phyloP scores from a whole-genome alignment of 2,888 invertebrate genomes.

The Abrostola tripartita region DNA sequence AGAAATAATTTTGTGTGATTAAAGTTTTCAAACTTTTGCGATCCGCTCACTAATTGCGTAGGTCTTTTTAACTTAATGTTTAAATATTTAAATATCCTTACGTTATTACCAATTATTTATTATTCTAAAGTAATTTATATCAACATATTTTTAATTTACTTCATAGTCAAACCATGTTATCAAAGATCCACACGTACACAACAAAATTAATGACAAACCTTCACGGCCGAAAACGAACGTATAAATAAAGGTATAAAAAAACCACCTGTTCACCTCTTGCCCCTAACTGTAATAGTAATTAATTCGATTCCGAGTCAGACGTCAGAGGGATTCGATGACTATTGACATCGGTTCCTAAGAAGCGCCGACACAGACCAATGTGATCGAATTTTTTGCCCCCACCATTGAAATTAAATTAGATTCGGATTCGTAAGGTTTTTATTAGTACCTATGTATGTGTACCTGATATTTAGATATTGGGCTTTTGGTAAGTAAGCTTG shows the following conservation, averaged over 20 bases:
- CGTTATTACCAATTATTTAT: too few species aligned
- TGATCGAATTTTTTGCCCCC: conserved; percentile 80
- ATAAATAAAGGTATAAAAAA: conserved; percentile 51
- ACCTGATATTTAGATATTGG: conserved; percentile 5
- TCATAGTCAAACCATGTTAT: background rate
- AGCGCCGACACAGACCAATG: conserved; percentile 79
- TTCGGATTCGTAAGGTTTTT: conserved; percentile 77
- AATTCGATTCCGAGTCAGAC: conserved; percentile 75
- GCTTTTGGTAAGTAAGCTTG: background rate
- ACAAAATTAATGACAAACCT: conserved; percentile 36
- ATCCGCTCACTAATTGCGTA: too few species aligned
- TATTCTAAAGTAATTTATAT: too few species aligned
- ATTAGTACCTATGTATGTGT: conserved; percentile 44
- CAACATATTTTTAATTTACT: background rate
- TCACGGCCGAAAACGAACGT: conserved; percentile 37
- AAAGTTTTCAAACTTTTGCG: too few species aligned
- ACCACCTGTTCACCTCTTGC: conserved; percentile 73
- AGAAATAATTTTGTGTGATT: too few species aligned
- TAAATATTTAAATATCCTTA: background rate
- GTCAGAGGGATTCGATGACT: conserved; percentile 75
- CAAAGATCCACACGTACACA: conserved; percentile 5
- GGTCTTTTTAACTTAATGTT: background rate
- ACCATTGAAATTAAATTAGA: conserved; percentile 82
- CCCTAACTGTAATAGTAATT: conserved; percentile 78
- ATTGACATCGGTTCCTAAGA: conserved; percentile 79